Conservation (phyloP, 35 echinoderm and acorn worm genomes). For the Diadema setosum region DNA sequence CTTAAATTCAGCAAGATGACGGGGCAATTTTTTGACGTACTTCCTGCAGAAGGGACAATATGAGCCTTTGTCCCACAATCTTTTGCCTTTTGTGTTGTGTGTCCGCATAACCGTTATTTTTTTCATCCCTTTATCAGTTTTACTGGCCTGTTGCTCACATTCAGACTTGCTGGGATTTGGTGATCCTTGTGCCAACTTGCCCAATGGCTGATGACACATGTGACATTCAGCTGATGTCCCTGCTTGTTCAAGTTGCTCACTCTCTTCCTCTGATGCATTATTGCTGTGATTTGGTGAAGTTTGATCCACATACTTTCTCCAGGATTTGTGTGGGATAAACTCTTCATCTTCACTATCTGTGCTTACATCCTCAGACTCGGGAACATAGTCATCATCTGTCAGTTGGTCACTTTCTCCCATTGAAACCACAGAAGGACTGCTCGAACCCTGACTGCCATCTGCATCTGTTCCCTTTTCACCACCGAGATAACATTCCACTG, state of each 20-base stretch:
- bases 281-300: background rate
- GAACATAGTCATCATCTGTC: background rate
- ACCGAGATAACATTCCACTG: too few relatives aligned
- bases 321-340: background rate
- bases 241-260: background rate
- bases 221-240: constrained; percentile 6
- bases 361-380: background rate
- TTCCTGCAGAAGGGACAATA: constrained; percentile 59
- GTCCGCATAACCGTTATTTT: constrained; percentile 18
- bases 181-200: background rate
- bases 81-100: constrained; percentile 27
- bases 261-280: background rate
- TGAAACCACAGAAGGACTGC: background rate
- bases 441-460: constrained; percentile 9
- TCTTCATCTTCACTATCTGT: background rate
- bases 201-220: background rate
- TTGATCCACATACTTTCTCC: background rate
- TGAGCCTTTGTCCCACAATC: constrained; percentile 45
- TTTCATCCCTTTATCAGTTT: constrained; percentile 10
- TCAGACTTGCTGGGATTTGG: background rate
- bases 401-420: background rate
- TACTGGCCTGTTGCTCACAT: background rate
- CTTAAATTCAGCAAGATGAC: constrained; percentile 63
- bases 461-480: constrained; percentile 7
- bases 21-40: constrained; percentile 33